A percentile compares a stretch with the other conserved stretches of the same genome.
Evolutionary conservation across 1,140 invertebrate species (phyloP).

Genomic region (Colletes latitarsis): DNA sequence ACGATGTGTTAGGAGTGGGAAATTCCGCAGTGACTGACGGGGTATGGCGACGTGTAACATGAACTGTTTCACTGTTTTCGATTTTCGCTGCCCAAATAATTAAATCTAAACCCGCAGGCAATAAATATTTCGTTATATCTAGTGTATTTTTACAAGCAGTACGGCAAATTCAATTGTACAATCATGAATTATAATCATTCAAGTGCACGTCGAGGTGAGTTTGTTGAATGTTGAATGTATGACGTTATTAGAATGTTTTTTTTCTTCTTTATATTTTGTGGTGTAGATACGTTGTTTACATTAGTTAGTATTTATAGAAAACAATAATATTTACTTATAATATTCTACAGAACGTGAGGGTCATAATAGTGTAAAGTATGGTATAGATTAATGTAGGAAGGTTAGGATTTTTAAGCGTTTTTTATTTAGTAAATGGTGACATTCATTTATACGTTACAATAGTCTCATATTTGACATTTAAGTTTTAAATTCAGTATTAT

Average conservation of each 20-base stretch:
- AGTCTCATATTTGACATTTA: neutral
- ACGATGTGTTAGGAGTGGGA: slow-evolving; percentile 4
- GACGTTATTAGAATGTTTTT: slow-evolving; percentile 11
- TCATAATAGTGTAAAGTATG: neutral
- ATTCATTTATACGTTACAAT: neutral
- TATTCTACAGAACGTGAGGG: neutral
- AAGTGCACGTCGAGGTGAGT: slow-evolving; percentile 74
- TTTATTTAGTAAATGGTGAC: neutral
- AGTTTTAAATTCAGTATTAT: neutral
- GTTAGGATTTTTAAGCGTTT: neutral
- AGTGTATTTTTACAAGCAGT: neutral
- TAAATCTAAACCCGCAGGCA: neutral
- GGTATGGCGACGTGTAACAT: slow-evolving; percentile 67
- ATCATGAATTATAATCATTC: slow-evolving; percentile 79
- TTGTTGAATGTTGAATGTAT: slow-evolving; percentile 7
- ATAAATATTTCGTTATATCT: neutral
- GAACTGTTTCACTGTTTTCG: slow-evolving; percentile 68
- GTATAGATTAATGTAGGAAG: neutral
- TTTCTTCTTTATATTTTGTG: neutral
- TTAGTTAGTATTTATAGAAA: neutral
- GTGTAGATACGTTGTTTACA: neutral
- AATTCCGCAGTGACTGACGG: slow-evolving; percentile 48
- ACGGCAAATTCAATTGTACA: neutral
- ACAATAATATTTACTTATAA: neutral
- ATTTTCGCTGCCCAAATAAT: slow-evolving; percentile 36